phyloP scores from a whole-genome alignment of 1,140 invertebrate species.

The Diorhabda sublineata region DNA sequence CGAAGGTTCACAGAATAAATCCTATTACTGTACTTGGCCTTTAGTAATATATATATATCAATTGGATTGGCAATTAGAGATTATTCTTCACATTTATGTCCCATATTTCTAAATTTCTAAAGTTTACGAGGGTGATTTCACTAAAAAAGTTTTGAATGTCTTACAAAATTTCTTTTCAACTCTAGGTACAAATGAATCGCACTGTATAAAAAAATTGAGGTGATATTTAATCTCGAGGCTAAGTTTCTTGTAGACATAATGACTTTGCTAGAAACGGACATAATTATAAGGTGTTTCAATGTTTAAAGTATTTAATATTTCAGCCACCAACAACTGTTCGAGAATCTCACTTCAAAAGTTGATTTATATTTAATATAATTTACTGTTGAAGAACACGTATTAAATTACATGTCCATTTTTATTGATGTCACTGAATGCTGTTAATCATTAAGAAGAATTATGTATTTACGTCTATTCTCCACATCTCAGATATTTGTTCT shows the following conservation, averaged over 20 bases:
- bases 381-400: no score
- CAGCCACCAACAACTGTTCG: neutral
- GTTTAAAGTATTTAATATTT: constrained; percentile 1
- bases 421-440: neutral
- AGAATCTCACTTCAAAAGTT: neutral
- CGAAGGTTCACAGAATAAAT: no score
- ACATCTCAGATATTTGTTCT: no score
- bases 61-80: no score
- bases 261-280: neutral
- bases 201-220: neutral
- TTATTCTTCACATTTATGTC: no score
- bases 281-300: neutral
- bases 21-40: no score
- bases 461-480: no score
- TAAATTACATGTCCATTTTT: neutral
- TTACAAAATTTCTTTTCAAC: no score
- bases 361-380: neutral
- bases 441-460: neutral
- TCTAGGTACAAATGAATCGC: neutral
- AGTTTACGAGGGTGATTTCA: no score
- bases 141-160: no score
- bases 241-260: neutral
- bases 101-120: no score
- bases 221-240: neutral
- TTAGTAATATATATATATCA: no score